Conservation (phyloP, 2,888 invertebrate genomes). For the Eueremaeus valkanovi region DNA sequence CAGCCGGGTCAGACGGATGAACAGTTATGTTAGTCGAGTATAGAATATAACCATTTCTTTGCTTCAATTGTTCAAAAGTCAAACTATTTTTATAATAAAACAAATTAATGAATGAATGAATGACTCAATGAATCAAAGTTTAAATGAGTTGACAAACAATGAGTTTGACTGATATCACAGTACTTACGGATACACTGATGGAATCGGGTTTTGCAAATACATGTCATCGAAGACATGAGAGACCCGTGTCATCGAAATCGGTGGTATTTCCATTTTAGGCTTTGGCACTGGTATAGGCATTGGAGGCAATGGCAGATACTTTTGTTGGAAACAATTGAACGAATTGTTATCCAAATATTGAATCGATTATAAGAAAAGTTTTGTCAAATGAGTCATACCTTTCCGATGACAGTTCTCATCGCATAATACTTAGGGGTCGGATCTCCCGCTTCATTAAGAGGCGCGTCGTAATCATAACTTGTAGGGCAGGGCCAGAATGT, state of each 20-base stretch:
- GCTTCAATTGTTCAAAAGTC: conserved; percentile 42
- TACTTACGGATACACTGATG: conserved; percentile 29
- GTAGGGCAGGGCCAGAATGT: conserved; percentile 41
- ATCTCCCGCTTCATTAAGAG: conserved; percentile 46
- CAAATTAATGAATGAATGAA: too few relatives aligned
- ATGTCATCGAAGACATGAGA: conserved; percentile 35
- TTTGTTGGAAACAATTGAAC: too few relatives aligned
- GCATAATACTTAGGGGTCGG: conserved; percentile 42
- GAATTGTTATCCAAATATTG: neutral
- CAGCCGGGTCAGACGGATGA: conserved; percentile 51
- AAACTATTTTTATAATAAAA: too few relatives aligned
- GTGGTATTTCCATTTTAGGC: conserved; percentile 39
- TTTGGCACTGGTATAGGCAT: neutral
- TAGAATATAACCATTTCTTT: conserved; percentile 60
- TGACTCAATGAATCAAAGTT: too few relatives aligned
- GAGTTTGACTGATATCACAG: too few relatives aligned
- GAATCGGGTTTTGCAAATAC: neutral
- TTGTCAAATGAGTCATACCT: neutral
- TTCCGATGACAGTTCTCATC: conserved; percentile 40
- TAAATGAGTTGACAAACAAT: too few relatives aligned
- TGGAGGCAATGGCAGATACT: conserved; percentile 39
- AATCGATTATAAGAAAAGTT: neutral
- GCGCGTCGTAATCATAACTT: conserved; percentile 46
- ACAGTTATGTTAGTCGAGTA: conserved; percentile 59
- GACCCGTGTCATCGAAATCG: conserved; percentile 26